A percentile compares a stretch with the other conserved stretches of the same genome.
Conservation (phyloP, 2,113 vertebrate genomes). For the Scolopax mira region DNA sequence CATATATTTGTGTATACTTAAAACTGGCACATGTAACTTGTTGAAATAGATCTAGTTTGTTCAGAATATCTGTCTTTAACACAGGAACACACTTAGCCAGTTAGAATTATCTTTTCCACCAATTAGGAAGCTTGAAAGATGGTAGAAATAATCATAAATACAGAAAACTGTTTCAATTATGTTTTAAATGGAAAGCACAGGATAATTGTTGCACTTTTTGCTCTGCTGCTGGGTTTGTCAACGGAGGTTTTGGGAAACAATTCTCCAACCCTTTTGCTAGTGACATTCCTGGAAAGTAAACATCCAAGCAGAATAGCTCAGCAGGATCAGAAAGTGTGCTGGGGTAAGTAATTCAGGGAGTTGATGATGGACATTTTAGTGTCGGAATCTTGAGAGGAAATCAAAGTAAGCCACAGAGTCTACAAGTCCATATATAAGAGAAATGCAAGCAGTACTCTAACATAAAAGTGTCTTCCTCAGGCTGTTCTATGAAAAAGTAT, state of each 20-base stretch:
- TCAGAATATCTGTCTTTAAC: neutral
- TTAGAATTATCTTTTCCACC: neutral
- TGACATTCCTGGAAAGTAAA: constrained; percentile 52
- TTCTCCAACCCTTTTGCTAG: neutral
- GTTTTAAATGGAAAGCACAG: neutral
- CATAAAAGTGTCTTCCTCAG: constrained; percentile 49
- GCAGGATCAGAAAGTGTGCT: neutral
- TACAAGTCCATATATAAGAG: constrained; percentile 2
- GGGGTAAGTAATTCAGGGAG: constrained; percentile 25
- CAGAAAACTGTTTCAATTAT: neutral
- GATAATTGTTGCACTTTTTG: neutral
- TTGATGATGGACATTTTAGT: constrained; percentile 61
- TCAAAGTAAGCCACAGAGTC: constrained; percentile 28
- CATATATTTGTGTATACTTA: neutral
- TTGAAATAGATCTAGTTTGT: neutral
- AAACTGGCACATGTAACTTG: neutral
- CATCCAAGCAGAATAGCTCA: constrained; percentile 26
- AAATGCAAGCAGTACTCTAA: neutral
- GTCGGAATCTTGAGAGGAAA: constrained; percentile 53
- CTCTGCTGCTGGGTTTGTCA: neutral
- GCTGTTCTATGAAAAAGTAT: constrained; percentile 32
- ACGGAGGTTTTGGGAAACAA: neutral
- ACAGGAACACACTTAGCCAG: neutral
- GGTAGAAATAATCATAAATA: neutral
- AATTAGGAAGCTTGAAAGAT: neutral